Evolutionary conservation across 2,113 vertebrate genomes (phyloP).

Genomic region (Phalacrocorax brasilianus): DNA sequence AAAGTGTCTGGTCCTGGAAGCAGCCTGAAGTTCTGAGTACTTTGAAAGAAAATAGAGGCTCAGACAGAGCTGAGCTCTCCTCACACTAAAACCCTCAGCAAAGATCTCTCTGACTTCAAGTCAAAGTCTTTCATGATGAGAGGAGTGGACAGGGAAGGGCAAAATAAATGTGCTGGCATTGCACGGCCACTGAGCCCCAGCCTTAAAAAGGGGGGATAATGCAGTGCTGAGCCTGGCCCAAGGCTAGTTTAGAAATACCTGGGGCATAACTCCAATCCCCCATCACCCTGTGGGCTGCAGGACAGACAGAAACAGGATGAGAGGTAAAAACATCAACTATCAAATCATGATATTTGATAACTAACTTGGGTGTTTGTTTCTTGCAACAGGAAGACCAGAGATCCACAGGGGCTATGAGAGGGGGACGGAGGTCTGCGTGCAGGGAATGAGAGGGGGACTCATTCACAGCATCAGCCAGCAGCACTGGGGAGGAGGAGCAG

Average conservation of each 20-base stretch:
- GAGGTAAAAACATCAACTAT: not conserved
- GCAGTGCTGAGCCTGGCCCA: not conserved
- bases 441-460: not conserved
- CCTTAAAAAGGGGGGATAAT: not conserved
- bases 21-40: not conserved
- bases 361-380: not conserved
- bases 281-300: not conserved
- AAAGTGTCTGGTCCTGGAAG: not conserved
- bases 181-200: not conserved
- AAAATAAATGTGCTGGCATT: not conserved
- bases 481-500: not conserved
- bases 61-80: not conserved
- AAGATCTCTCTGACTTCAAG: not conserved
- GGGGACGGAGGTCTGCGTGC: rapidly evolving
- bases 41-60: not conserved
- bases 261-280: not conserved
- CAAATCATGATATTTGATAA: not conserved
- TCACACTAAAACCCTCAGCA: not conserved
- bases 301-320: not conserved
- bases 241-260: not conserved
- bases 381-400: not conserved
- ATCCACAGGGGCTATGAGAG: not conserved
- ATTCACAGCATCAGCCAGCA: not conserved
- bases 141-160: not conserved
- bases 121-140: not conserved